Conservation (phyloP, 2,113 vertebrate genomes). For the Hemibagrus wyckioides region DNA sequence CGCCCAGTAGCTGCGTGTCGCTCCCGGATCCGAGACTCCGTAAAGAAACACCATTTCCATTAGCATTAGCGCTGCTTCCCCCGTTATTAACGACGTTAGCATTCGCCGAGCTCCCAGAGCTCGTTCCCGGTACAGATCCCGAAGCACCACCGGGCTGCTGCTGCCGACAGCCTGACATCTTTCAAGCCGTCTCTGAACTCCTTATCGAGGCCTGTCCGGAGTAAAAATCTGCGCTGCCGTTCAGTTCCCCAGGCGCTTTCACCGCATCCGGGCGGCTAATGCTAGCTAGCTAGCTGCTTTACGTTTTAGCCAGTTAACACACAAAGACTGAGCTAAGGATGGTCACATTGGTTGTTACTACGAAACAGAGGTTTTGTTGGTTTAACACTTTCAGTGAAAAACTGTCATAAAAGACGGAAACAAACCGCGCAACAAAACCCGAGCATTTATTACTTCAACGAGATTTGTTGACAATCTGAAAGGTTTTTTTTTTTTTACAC, state of each 20-base stretch:
- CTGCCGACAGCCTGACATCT: slow-evolving; percentile 73
- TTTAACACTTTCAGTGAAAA: background rate
- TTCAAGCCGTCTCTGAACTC: slow-evolving; percentile 63
- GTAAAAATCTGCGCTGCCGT: slow-evolving; percentile 40
- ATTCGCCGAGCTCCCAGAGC: slow-evolving; percentile 65
- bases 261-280: slow-evolving; percentile 69
- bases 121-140: slow-evolving; percentile 74
- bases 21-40: slow-evolving; percentile 61
- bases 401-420: background rate
- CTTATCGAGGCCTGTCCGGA: slow-evolving; percentile 52
- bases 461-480: slow-evolving; percentile 46
- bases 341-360: background rate
- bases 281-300: slow-evolving; percentile 38
- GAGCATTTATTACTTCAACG: background rate
- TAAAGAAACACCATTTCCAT: slow-evolving; percentile 69
- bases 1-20: slow-evolving; percentile 63
- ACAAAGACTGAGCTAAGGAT: background rate
- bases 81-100: slow-evolving; percentile 62
- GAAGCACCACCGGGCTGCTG: slow-evolving; percentile 65
- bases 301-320: slow-evolving; percentile 24
- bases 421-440: background rate
- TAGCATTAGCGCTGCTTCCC: slow-evolving; percentile 55
- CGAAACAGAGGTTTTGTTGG: background rate
- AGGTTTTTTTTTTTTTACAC: slow-evolving; percentile 10
- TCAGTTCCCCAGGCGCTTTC: slow-evolving; percentile 45